phyloP scores from a whole-genome alignment of 2,888 invertebrate genomes.

The Lymantria dispar region DNA sequence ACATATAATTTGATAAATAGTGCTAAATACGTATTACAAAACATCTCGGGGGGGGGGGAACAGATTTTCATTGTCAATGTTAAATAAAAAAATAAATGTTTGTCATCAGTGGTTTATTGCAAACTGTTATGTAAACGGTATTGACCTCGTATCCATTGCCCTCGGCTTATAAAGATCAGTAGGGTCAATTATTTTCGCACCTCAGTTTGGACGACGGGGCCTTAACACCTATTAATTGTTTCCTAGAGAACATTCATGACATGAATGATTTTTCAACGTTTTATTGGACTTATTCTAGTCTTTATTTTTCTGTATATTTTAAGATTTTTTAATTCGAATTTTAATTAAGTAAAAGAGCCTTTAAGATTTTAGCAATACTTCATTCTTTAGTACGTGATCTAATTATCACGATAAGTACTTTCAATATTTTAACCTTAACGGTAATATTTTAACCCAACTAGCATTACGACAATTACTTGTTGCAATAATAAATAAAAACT shows the following conservation, averaged over 20 bases:
- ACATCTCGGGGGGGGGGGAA: not conserved
- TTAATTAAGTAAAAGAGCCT: no score
- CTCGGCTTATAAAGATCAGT: conserved; percentile 21
- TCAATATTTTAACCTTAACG: no score
- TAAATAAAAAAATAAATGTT: conserved; percentile 21
- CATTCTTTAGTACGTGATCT: no score
- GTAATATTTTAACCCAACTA: no score
- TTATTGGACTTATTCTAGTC: not conserved
- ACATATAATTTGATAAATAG: not conserved
- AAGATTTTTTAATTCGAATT: no score
- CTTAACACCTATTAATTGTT: conserved; percentile 28
- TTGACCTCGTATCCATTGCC: conserved; percentile 46
- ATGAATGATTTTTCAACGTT: conserved; percentile 13
- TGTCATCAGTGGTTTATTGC: conserved; percentile 27
- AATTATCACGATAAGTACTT: no score
- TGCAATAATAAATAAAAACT: no score
- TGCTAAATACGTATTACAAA: not conserved
- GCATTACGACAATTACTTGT: no score
- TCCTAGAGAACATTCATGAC: conserved; percentile 28
- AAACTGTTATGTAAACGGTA: conserved; percentile 54
- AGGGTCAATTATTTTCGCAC: conserved; percentile 44
- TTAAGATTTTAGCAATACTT: no score
- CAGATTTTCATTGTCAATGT: not conserved
- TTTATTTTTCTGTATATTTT: no score
- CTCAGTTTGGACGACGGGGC: conserved; percentile 26